A percentile compares a stretch with the other conserved stretches of the same genome.
phyloP scores from a whole-genome alignment of 1,140 invertebrate species.

The Tetragnatha versicolor region DNA sequence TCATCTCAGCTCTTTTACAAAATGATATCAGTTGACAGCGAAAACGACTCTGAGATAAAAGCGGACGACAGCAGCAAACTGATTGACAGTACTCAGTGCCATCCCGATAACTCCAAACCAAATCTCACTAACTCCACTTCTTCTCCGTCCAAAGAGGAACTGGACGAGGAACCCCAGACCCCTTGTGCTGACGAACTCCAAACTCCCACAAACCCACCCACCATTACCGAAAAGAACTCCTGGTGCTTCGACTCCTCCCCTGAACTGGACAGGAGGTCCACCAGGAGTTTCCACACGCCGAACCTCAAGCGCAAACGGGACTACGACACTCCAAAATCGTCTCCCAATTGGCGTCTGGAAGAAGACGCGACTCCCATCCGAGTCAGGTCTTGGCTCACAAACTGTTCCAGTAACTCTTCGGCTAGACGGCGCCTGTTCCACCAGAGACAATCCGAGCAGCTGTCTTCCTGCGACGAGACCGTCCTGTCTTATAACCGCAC shows the following conservation, averaged over 20 bases:
- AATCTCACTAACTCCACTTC: too few relatives aligned
- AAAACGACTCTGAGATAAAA: slow-evolving; percentile 5
- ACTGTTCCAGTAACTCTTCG: background rate
- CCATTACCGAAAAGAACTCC: background rate
- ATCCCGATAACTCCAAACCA: too few relatives aligned
- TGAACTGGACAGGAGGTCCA: background rate
- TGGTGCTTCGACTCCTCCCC: background rate
- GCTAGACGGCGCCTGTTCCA: background rate
- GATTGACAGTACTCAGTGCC: background rate
- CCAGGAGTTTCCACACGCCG: background rate
- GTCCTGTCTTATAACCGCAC: background rate
- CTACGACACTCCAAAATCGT: background rate
- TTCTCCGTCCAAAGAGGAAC: too few relatives aligned
- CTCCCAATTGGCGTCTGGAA: background rate
- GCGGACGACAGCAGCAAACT: background rate
- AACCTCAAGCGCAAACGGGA: slow-evolving; percentile 32
- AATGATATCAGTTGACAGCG: slow-evolving; percentile 51
- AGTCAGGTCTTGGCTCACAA: slow-evolving; percentile 22
- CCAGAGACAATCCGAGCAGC: background rate
- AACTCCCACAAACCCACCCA: too few relatives aligned
- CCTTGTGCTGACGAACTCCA: background rate
- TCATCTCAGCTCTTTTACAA: slow-evolving; percentile 45
- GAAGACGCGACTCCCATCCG: background rate
- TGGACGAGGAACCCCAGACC: background rate
- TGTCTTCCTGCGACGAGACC: background rate